Percentiles rank a stretch among this genome's conserved stretches.
phyloP scores from a whole-genome alignment of 2,113 vertebrate species.

The Oncorhynchus kisutch region DNA sequence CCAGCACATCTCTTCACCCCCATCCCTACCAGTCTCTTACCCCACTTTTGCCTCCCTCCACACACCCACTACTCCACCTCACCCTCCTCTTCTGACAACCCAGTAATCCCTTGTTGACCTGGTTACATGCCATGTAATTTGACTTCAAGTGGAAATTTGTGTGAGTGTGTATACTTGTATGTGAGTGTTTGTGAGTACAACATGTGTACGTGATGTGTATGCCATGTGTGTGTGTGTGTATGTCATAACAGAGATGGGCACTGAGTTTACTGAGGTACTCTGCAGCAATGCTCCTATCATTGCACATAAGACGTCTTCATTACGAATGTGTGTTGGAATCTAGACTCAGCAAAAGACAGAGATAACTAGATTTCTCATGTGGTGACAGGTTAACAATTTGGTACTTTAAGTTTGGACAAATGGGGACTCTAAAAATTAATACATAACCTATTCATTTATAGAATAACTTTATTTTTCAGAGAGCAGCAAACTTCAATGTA shows the following conservation, averaged over 20 bases:
- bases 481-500: not conserved
- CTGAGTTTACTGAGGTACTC: not conserved
- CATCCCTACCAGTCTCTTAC: not conserved
- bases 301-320: not conserved
- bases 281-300: not conserved
- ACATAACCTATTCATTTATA: not conserved
- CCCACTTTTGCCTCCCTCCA: not conserved
- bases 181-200: not conserved
- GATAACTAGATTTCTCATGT: not conserved
- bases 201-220: constrained; percentile 1
- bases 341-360: not conserved
- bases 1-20: constrained; percentile 1
- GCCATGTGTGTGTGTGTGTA: constrained; percentile 3
- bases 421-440: not conserved
- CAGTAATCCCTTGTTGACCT: constrained; percentile 69
- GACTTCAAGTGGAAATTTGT: constrained; percentile 20
- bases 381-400: not conserved
- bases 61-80: not conserved
- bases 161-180: constrained; percentile 11
- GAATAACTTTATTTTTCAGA: no score
- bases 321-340: not conserved
- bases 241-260: not conserved
- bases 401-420: not conserved
- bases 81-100: constrained; percentile 41
- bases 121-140: constrained; percentile 47